These are phyloP conservation scores for Rhinatrema bivittatum DNA, from an alignment of 2,797 vertebrate genomes.

Conservation along the genomic window DNA sequence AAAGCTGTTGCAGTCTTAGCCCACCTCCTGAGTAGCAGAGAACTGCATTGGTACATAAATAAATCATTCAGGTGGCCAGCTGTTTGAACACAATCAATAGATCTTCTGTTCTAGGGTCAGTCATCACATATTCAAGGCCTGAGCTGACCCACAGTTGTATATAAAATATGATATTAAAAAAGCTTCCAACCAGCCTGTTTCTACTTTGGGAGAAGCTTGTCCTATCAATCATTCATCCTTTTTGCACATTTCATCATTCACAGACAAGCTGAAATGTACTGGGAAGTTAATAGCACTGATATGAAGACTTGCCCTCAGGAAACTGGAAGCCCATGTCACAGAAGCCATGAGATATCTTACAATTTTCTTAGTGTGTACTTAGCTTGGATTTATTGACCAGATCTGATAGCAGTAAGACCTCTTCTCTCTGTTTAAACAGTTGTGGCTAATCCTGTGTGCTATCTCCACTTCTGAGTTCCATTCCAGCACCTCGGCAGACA, in stretches of 20 bases:
- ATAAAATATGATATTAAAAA: constrained; percentile 33
- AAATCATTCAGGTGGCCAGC: constrained; percentile 14
- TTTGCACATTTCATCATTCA: constrained; percentile 8
- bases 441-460: not conserved
- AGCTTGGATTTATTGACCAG: not conserved
- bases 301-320: constrained; percentile 10
- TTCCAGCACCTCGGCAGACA: fast-evolving
- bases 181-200: constrained; percentile 12
- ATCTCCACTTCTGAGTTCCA: not conserved
- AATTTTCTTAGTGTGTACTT: not conserved
- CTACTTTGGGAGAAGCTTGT: constrained; percentile 5
- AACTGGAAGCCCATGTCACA: not conserved
- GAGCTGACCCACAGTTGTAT: constrained; percentile 1
- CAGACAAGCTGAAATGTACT: not conserved
- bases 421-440: constrained; percentile 5
- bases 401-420: not conserved
- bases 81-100: constrained; percentile 26
- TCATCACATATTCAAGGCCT: constrained; percentile 1
- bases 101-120: constrained; percentile 12
- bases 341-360: not conserved
- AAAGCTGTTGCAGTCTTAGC: not conserved
- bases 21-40: constrained; percentile 6
- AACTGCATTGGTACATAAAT: constrained; percentile 15
- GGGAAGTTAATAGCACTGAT: constrained; percentile 10
- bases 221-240: constrained; percentile 23